Base-by-base conservation (phyloP, 2,113 vertebrate genomes). In the Mugil cephalus region DNA sequence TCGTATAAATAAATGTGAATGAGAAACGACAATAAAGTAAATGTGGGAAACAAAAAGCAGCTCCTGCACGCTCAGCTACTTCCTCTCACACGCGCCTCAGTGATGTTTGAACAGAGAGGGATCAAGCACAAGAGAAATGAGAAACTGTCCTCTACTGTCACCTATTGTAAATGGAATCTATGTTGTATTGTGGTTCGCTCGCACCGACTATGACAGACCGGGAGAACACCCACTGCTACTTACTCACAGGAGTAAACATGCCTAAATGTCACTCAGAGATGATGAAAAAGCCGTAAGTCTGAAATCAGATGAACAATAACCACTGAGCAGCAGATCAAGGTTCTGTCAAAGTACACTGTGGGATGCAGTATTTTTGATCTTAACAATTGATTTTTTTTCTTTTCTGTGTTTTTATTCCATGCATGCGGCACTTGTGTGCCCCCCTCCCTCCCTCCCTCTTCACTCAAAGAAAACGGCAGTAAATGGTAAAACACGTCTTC, bases 251-350 rank as follows among this genome's bases (percentile, higher is more conserved):
- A 50, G 18, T 30, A 43, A 48, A 59, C 30, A 34, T 64, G 63
- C 24, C 39, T 12, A 47, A 15, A 21, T 47, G 47, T 14, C 52
- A 43, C 43, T 30, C 36, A 43, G 11, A 14, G 17, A 51, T 6
- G 10, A 17, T 46, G 35, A 50, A 65, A 65, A 51, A n/a, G 30
- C 13, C 56, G 13, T 59, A 21, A 12, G 39, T 24, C 58, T 47
- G n/a, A 47, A 61, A 72, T 66, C 10, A 61, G 35, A 61, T 36
- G 21, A 35, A 48, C 24, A 71, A 58, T 39, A 59, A 71, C 18
- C 24, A 15, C 15, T 38, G 10, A 36, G 51, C 24, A 54, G 8
- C 54, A 53, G 30, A 39, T 13, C 63, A 50, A 11, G 45, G 51
- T 14, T 10, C 51, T 58, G 51, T 73, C 69, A 14, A 9, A 24